phyloP scores from a whole-genome alignment of 1,140 invertebrate species.

The Ylistrum balloti region DNA sequence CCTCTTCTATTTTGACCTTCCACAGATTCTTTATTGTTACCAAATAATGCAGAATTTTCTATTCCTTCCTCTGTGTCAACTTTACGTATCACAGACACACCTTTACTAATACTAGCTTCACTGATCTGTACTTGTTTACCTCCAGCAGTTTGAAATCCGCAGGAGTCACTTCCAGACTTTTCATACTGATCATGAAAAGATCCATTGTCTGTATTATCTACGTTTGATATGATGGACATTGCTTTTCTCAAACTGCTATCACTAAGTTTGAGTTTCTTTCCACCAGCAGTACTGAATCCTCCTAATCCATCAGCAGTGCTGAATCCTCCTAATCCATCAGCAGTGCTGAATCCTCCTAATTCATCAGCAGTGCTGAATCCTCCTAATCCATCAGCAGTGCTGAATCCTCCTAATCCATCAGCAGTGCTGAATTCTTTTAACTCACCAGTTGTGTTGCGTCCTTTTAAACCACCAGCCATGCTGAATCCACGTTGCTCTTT shows the following conservation, averaged over 20 bases:
- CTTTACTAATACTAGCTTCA: neutral
- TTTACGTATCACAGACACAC: neutral
- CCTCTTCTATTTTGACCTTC: neutral
- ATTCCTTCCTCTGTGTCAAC: neutral
- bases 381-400: neutral
- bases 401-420: slow-evolving; percentile 14
- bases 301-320: neutral
- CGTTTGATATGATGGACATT: slow-evolving; percentile 28
- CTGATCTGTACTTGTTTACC: slow-evolving; percentile 39
- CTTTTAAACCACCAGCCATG: slow-evolving; percentile 3
- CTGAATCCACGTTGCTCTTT: too few relatives aligned
- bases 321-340: slow-evolving; percentile 48
- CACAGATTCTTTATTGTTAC: neutral
- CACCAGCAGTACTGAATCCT: slow-evolving; percentile 60
- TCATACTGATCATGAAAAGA: neutral
- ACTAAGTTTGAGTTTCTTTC: slow-evolving; percentile 52
- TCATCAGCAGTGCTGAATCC: too few relatives aligned
- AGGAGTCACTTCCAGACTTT: neutral
- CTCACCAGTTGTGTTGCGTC: slow-evolving; percentile 60
- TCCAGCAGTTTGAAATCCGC: slow-evolving; percentile 55
- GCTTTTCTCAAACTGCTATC: slow-evolving; percentile 47
- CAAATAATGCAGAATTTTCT: neutral
- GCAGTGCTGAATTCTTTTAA: slow-evolving; percentile 49
- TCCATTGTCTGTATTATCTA: neutral
- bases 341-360: neutral